Evolutionary conservation across 2,797 vertebrate species (phyloP), one percentile per base, ranked within the genome.

Genomic region (Pseudopleuronectes americanus): DNA sequence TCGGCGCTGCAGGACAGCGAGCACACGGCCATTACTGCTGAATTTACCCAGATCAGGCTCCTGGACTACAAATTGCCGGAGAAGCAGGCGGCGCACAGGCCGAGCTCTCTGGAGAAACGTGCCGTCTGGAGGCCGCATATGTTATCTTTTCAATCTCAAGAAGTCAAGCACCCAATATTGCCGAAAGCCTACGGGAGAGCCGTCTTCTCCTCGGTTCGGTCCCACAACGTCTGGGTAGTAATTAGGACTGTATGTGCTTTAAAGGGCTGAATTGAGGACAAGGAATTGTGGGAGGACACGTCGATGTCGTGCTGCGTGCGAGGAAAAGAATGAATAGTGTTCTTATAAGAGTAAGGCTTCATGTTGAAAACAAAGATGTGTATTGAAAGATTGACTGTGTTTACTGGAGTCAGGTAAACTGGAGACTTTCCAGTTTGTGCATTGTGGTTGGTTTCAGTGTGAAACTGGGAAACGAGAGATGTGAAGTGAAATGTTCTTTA

Each of bases 71-170:
- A 68, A 64, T 79, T 69, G 58, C 26, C 61, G 22, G 57, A 36
- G 66, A 77, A 51, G 51, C 43, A 26, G 21, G 36, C 14, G 49
- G 61, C 49, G 48, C 43, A 31, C 31, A n/a, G 57, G 21, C 33
- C 36, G 45, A 70, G 38, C 63, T 71, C 77, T 80, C 74, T 19
- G 17, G 71, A 76, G 76, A 77, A 80, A 78, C 57, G 28, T 69
- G 19, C 28, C 59, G 53, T 83, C 74, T 49, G 36, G 21, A 71
- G 68, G 48, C 71, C 57, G 54, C 41, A 65, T 72, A 74, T 84
- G 69, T 76, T 76, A 71, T 88, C 57, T 72, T 79, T 88, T 77
- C 79, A 81, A 80, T 84, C 84, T 79, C 49, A 68, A 65, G 36
- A 68, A 78, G 75, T 84, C 76, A 77, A 70, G 77, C 57, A 58